Base-by-base conservation (phyloP, 1,140 invertebrate genomes). In the Adoxophyes honmai region DNA sequence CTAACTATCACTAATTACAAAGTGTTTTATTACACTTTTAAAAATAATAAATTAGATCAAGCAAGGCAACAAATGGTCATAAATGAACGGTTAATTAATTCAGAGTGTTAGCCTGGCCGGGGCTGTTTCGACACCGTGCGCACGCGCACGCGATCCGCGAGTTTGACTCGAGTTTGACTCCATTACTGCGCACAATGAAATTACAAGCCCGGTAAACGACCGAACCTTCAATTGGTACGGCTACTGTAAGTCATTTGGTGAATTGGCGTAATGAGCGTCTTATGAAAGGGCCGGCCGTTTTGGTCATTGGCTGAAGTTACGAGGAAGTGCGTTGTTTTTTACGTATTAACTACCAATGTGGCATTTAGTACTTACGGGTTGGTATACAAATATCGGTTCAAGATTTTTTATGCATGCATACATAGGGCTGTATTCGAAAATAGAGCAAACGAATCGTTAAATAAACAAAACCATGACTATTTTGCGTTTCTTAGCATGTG, bases 141-240 rank as follows among this genome's bases (percentile, higher is more conserved):
- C 38, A 42, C 21, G 44, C 34, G 55, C 70, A 76, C 70, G 70
- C 73, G 56, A 76, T 66, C 39, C 28, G 15, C 53, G 62, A 66
- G 64, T 76, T 73, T 73, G 34, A 53, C 36, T 55, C 42, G 11
- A 52, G 21, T 28, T 28, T 28, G 21, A 39, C 38, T 39, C 38
- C 8, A 44, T 44, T 48, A 48, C 16, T n/a, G 15, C 5, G 39
- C 42, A n/a, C 39, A 44, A 42, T 4, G 18, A 15, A 44, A 44
- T 44, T 44, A 44, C 39, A 10, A 28, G 18, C 21, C 42, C 39
- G 6, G 18, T 48, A 33, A 48, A 48, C 21, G 42, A 6, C 21
- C 18, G 16, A 10, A 36, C 16, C 42, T 28, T 28, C 21, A 48
- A 21, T 48, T 48, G 42, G 18, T n/a, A 18, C 21, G 8, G 42